phyloP scores from a whole-genome alignment of 2,888 invertebrate species.

The Rutpela maculata region DNA sequence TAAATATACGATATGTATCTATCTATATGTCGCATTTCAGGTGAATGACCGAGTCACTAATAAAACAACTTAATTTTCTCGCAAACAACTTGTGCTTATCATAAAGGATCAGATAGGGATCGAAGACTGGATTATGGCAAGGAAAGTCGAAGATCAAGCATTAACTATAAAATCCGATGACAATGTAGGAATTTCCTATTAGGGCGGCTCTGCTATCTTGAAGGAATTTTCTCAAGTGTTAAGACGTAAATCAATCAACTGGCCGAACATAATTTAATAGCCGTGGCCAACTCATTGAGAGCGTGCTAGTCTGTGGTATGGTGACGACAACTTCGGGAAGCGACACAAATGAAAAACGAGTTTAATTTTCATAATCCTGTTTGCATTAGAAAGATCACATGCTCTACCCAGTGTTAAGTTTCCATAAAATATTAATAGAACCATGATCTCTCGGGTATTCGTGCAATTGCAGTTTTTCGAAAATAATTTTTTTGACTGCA shows the following conservation, averaged over 20 bases:
- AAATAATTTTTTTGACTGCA: too few species aligned
- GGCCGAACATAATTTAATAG: background rate
- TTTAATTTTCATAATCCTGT: too few species aligned
- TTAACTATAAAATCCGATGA: slow-evolving; percentile 10
- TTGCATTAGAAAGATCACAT: too few species aligned
- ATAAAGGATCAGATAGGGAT: background rate
- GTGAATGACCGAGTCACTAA: background rate
- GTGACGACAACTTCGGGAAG: background rate
- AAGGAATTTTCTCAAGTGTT: slow-evolving; percentile 9
- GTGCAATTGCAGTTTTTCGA: too few species aligned
- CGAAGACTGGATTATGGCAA: background rate
- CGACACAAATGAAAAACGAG: background rate
- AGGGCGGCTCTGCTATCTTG: background rate
- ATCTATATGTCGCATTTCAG: background rate
- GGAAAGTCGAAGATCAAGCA: background rate
- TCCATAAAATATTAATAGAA: too few species aligned
- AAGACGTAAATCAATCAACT: slow-evolving; percentile 7
- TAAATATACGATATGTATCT: too few species aligned
- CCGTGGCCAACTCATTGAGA: background rate
- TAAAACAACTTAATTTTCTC: background rate
- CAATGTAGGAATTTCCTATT: background rate
- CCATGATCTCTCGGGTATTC: too few species aligned
- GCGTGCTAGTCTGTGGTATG: background rate
- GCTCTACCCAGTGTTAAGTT: too few species aligned
- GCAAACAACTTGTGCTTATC: background rate